A percentile compares a stretch with the other conserved stretches of the same genome.
Conservation (phyloP, 1,140 invertebrate genomes). For the Macrocentrus cingulum region DNA sequence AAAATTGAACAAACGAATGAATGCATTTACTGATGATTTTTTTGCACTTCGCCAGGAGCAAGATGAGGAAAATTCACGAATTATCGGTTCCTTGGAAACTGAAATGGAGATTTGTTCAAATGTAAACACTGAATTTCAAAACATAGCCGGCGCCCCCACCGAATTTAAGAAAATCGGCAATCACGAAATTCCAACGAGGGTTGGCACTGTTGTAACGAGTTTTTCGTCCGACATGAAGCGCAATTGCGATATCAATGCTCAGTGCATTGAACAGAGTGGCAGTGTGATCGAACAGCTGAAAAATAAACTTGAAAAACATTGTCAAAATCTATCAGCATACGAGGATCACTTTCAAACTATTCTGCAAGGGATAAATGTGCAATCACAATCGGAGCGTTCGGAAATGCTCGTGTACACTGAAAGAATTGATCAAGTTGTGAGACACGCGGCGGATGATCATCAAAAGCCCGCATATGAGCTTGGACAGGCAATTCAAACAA, state of each 20-base stretch:
- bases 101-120: background rate
- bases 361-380: background rate
- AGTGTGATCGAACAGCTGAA: background rate
- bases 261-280: background rate
- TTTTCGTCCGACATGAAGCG: background rate
- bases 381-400: background rate
- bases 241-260: background rate
- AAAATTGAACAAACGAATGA: background rate
- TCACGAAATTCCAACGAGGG: background rate
- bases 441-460: no score
- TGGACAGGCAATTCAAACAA: no score
- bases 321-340: background rate
- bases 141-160: background rate
- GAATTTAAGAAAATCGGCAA: background rate
- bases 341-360: background rate
- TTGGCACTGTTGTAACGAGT: background rate
- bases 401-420: no score
- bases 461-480: no score
- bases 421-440: no score
- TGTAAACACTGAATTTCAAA: background rate
- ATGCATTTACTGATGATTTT: constrained; percentile 1
- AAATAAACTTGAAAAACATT: background rate
- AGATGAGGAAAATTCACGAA: background rate
- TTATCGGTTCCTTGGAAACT: background rate
- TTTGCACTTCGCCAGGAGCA: background rate